Evolutionary conservation across 1,140 invertebrate species (phyloP).

Genomic region (Chrysoperla carnea): DNA sequence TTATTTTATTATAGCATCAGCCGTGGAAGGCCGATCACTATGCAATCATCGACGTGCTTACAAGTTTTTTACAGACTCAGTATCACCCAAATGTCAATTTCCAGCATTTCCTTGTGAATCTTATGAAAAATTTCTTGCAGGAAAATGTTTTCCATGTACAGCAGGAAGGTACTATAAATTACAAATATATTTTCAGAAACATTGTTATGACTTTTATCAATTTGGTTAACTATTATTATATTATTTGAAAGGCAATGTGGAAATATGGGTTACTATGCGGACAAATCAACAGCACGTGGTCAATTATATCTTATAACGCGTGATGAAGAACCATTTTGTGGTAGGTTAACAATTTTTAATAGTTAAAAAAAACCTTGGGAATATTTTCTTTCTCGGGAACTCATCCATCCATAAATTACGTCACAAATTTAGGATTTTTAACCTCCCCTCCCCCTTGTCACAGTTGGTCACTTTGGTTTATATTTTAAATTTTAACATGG

Average conservation of each 20-base stretch:
- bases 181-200: neutral
- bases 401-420: too few species aligned
- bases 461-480: too few species aligned
- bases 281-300: conserved; percentile 58
- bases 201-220: neutral
- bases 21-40: conserved; percentile 69
- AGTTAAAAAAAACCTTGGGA: too few species aligned
- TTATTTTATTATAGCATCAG: conserved; percentile 25
- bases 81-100: conserved; percentile 76
- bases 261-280: conserved; percentile 89
- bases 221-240: neutral
- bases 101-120: conserved; percentile 72
- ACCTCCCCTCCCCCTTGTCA: too few species aligned
- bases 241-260: conserved; percentile 37
- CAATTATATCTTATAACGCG: conserved; percentile 72
- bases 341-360: conserved; percentile 23
- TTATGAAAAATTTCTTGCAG: conserved; percentile 68
- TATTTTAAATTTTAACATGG: too few species aligned
- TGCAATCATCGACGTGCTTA: conserved; percentile 86
- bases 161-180: conserved; percentile 15
- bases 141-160: conserved; percentile 52
- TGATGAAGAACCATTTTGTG: conserved; percentile 85
- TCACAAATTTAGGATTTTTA: too few species aligned
- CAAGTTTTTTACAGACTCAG: conserved; percentile 84
- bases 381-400: too few species aligned